Base-by-base conservation (phyloP, 2,797 vertebrate species). In the Acropternis orthonyx region DNA sequence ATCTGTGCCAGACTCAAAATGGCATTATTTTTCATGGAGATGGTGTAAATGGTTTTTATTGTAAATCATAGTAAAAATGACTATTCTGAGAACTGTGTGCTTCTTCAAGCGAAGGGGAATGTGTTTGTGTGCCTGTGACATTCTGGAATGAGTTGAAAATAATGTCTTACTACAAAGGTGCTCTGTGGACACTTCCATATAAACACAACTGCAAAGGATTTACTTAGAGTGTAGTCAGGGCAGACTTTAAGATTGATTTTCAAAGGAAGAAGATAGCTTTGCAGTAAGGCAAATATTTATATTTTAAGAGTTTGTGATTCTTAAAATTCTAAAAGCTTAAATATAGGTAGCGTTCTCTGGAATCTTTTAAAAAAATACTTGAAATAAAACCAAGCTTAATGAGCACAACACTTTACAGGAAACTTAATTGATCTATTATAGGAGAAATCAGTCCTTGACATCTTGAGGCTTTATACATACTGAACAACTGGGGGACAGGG, bases 11-110 rank as follows among this genome's bases (percentile, higher is more conserved):
- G 77, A 89, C 85, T 93, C 83, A 65, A 93, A 97, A 90, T 58
- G 79, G 94, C 95, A 78, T 94, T 97, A 95, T 97, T 97, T 97
- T 94, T 97, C 93, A 96, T 21, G 34, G 66, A 94, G 54, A 82
- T 81, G 22, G n/a, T 97, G 83, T 97, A 97, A 96, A 97, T 97
- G 8, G 75, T 98, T 98, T 98, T 95, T 97, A 97, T 93, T 95
- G 87, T 93, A 94, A 94, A 96, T 74, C n/a, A 41, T 21, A 96
- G 91, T 97, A 97, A 97, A 96, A 76, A 32, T 41, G 89, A 88
- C 85, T 95, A 52, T 85, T 96, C 92, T 95, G 92, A 97, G 36
- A 91, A 59, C 9, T 69, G 49, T 63, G 52, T 81, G 84, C 34
- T 93, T 71, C 83, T 83, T 84, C 26, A 71, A 41, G 55, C 62